Base-by-base conservation (phyloP, 2,797 vertebrate genomes). In the Sciurus carolinensis region DNA sequence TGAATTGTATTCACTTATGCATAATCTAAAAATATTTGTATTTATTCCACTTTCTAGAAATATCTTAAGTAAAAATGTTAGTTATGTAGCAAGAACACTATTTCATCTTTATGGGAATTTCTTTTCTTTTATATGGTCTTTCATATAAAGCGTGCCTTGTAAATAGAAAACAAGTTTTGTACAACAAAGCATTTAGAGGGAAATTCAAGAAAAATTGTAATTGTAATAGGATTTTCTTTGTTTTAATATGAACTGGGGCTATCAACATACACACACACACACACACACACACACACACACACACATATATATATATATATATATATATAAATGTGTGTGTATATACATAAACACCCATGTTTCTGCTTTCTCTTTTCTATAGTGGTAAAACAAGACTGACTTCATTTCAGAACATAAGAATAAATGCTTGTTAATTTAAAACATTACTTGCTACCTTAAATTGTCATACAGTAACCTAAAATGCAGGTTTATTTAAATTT, bases 41-140 rank as follows among this genome's bases (percentile, higher is more conserved):
- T 98, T 98, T 97, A 95, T 98, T 97, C 36, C 18, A 85, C 36
- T 96, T 96, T 82, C 89, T 97, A 90, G 94, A 97, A 96, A 91
- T 77, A 22, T 91, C 96, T 97, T 92, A 97, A 94, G 75, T 69
- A 96, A 95, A 88, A 96, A 93, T 7, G 89, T 91, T 66, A 75
- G 73, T 90, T 66, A 30, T 14, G 44, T 57, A 90, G 8, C 13
- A 95, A 91, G 33, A 69, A 79, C 0, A 28, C 2, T 30, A 0
- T 81, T 96, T 96, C 20, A 64, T 73, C 36, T 94, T 86, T 24
- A 36, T 81, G n/a, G 1, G 36, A 62, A 6, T 91, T 91, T 88
- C 57, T 95, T 94, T 50, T 67, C 57, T 39, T 88, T 92, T 84
- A 12, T 88, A 11, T 88, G 26, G 0, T 54, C 69, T 54, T 95